Base-by-base conservation (phyloP, 2,797 vertebrate species). In the Rachycentron canadum region DNA sequence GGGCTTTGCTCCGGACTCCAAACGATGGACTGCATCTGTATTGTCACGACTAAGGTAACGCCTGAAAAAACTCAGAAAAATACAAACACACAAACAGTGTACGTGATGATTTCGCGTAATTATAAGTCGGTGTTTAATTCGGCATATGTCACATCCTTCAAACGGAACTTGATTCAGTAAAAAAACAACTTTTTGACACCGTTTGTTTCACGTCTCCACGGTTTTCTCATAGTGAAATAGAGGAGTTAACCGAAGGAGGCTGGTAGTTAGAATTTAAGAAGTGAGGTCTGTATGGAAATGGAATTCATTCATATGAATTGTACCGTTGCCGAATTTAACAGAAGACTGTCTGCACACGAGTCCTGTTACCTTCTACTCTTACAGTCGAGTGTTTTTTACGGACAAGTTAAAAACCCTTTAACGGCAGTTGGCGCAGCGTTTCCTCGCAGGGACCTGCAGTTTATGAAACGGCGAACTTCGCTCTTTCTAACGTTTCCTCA, bases 1-100 rank as follows among this genome's bases (percentile, higher is more conserved):
- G 73, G 88, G 93, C 92, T 88, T 85, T 73, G 69, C 91, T 91
- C 92, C 92, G 77, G 93, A 91, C 91, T 89, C 76, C 81, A 88
- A 93, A 91, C 79, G 62, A 97, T 98, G 97, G 97, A 97, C 92
- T 97, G 97, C 93, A 95, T 97, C 85, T 97, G 97, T 91, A 97
- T 97, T 89, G 95, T 98, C 92, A 97, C 96, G 49, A 98, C 96
- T 66, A 98, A 97, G 97, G 97, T 98, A 97, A 97, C 10, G 12
- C 10, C 23, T 1, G 32, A 12, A 47, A 62, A 65, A 10, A 28
- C 0, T 25, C 2, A 7, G 2, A 1, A 0, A 47, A 41, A 40
- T 1, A 9, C 10, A 14, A 0, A 4, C n/a, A 19, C 14, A 52
- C 17, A 4, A 3, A 19, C 70, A 1, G 11, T 1, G 0, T 0